Conservation (phyloP, 2,888 invertebrate genomes). For the Eristalis arbustorum region DNA sequence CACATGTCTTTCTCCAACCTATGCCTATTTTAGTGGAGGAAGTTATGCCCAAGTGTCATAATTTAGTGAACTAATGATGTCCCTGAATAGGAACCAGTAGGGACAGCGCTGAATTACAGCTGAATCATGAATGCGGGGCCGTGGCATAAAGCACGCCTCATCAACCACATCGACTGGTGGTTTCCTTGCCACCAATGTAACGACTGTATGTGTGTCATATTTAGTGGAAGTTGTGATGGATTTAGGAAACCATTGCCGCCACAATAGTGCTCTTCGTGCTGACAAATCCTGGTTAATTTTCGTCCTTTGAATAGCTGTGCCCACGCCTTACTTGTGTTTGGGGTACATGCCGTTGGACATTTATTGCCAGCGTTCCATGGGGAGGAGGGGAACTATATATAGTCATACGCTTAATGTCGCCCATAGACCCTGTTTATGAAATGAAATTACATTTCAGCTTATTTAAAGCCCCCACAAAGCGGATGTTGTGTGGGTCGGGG, state of each 20-base stretch:
- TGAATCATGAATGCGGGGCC: constrained; percentile 1
- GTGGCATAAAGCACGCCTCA: constrained; percentile 3
- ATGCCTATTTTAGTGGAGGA: not conserved
- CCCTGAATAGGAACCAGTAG: not conserved
- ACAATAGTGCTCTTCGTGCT: not conserved
- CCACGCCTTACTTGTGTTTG: not conserved
- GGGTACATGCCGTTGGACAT: not conserved
- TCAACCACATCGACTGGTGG: not conserved
- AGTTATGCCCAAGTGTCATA: not conserved
- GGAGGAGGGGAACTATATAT: not conserved
- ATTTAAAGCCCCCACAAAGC: not conserved
- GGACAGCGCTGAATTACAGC: not conserved
- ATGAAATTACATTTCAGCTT: not conserved
- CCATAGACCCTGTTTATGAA: not conserved
- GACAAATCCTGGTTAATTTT: not conserved
- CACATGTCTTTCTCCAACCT: not conserved
- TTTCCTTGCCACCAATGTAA: not conserved
- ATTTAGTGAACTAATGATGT: constrained; percentile 10
- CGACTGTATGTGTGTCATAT: not conserved
- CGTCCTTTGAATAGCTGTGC: not conserved
- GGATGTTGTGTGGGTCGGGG: not conserved
- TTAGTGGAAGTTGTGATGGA: not conserved
- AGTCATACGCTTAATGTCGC: not conserved
- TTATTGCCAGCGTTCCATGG: not conserved
- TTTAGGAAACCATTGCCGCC: not conserved